Evolutionary conservation across 2,113 vertebrate species (phyloP).

Genomic region (Spermophilus dauricus): DNA sequence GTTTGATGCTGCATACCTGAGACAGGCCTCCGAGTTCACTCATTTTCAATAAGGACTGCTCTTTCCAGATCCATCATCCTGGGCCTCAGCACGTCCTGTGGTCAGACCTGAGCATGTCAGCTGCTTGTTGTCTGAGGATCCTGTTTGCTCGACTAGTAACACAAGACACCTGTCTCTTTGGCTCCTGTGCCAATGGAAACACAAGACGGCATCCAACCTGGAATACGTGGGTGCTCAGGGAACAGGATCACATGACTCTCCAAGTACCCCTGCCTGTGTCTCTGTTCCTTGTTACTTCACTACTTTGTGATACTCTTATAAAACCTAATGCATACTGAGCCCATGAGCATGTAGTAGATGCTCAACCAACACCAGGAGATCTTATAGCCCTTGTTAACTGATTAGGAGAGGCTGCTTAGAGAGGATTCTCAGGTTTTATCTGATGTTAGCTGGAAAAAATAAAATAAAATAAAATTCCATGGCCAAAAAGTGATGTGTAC

Average conservation of each 20-base stretch:
- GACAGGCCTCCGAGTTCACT: background rate
- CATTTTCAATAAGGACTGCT: too few species aligned
- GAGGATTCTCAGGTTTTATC: background rate
- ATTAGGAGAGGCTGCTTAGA: background rate
- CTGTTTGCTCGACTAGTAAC: background rate
- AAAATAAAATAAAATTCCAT: background rate
- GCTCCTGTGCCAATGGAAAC: background rate
- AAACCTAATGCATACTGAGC: background rate
- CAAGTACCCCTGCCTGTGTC: rapidly evolving
- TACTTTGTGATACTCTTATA: background rate
- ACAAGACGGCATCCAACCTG: rapidly evolving
- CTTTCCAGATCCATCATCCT: background rate
- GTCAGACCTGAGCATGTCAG: background rate
- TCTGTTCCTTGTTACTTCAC: background rate
- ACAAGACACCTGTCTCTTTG: too few species aligned
- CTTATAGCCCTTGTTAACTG: background rate
- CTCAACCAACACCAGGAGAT: background rate
- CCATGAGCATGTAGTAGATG: background rate
- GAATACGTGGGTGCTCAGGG: background rate
- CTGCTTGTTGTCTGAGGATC: background rate
- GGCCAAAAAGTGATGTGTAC: background rate
- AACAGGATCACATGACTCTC: background rate
- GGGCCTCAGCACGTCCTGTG: rapidly evolving
- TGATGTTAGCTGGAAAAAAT: background rate
- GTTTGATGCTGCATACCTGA: too few species aligned